A percentile compares a stretch with the other conserved stretches of the same genome.
These are phyloP conservation scores for Anastatus disparis DNA, from an alignment of 1,140 invertebrate species.

Conservation along the genomic window DNA sequence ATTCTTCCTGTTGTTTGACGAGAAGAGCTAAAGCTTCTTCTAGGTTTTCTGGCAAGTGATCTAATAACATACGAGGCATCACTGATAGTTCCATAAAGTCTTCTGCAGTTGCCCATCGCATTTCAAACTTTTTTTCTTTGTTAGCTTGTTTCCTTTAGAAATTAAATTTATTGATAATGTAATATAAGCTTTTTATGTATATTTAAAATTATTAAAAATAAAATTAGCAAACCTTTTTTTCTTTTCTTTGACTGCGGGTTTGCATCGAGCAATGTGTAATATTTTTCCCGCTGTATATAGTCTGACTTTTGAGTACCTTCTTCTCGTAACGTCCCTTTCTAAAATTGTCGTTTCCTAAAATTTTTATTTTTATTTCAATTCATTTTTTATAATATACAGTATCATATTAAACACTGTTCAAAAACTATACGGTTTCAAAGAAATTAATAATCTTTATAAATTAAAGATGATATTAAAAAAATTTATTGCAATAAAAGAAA, in stretches of 20 bases:
- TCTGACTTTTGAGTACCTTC: constrained; percentile 75
- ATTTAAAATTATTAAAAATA: constrained; percentile 8
- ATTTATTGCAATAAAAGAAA: no score
- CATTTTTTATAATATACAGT: neutral
- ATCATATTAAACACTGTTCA: neutral
- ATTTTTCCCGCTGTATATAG: constrained; percentile 79
- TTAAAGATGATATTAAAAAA: no score
- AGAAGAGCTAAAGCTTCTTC: constrained; percentile 74
- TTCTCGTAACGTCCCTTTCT: constrained; percentile 73
- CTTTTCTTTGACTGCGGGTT: constrained; percentile 54
- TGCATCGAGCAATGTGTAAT: constrained; percentile 76
- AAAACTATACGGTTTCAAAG: neutral
- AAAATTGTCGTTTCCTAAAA: constrained; percentile 73
- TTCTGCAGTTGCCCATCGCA: constrained; percentile 80
- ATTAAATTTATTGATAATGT: neutral
- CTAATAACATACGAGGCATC: constrained; percentile 81
- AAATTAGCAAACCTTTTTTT: constrained; percentile 46
- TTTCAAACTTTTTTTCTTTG: constrained; percentile 70
- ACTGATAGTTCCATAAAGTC: constrained; percentile 80
- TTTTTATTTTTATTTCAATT: neutral
- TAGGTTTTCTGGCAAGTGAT: constrained; percentile 80
- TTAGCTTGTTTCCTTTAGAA: constrained; percentile 50
- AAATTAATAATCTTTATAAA: no score
- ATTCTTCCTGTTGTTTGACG: constrained; percentile 61
- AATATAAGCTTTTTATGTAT: constrained; percentile 5